A percentile compares a stretch with the other conserved stretches of the same genome.
phyloP scores from a whole-genome alignment of 2,113 vertebrate species.

The Zosterops hypoxanthus region DNA sequence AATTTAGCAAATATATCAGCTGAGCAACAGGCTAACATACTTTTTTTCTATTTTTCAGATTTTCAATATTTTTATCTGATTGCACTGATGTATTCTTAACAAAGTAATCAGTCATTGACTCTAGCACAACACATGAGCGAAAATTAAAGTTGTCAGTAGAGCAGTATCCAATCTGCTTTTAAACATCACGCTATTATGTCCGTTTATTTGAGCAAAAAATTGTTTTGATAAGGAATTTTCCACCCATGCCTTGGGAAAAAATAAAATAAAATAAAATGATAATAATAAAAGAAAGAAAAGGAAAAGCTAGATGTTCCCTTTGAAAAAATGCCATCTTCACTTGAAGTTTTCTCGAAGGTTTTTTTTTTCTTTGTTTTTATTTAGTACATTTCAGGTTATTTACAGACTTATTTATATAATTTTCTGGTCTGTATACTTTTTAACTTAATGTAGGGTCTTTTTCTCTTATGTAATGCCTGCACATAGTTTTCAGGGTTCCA shows the following conservation, averaged over 20 bases:
- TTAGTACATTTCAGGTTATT: background rate
- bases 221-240: background rate
- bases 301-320: background rate
- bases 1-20: background rate
- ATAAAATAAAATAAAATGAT: background rate
- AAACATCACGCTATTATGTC: background rate
- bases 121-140: background rate
- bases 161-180: background rate
- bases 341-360: background rate
- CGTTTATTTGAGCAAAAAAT: background rate
- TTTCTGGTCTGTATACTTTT: background rate
- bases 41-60: background rate
- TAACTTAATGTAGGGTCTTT: background rate
- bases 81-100: background rate
- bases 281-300: too few relatives aligned
- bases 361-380: background rate
- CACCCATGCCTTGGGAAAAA: background rate
- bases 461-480: background rate
- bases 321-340: background rate
- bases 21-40: background rate
- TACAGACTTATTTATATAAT: background rate
- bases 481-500: background rate
- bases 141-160: background rate
- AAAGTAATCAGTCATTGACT: background rate
- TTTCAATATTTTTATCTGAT: background rate